Conservation (phyloP, 2,113 vertebrate species). For the Erythrocercus mccallii region DNA sequence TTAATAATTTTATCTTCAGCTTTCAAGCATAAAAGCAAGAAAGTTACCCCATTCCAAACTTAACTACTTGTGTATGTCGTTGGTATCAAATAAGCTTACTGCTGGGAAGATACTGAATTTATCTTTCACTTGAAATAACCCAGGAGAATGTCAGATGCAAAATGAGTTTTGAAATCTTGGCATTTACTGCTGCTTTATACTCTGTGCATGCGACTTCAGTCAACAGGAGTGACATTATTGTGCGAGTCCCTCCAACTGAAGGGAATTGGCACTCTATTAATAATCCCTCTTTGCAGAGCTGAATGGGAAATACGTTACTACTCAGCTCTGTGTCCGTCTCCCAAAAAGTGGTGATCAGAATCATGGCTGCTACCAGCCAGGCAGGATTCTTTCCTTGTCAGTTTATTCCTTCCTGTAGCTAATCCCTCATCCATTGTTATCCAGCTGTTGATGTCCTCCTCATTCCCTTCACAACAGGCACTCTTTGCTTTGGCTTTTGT, state of each 20-base stretch:
- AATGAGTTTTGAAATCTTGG: constrained; percentile 37
- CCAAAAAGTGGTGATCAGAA: not conserved
- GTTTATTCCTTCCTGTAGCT: not conserved
- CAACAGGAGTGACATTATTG: constrained; percentile 4
- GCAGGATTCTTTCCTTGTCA: constrained; percentile 5
- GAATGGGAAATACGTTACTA: not conserved
- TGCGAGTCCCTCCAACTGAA: not conserved
- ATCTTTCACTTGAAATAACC: constrained; percentile 46
- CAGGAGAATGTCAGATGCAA: constrained; percentile 40
- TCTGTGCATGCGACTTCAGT: constrained; percentile 15
- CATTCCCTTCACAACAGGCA: not conserved
- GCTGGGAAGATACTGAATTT: not conserved
- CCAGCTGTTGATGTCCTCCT: not conserved
- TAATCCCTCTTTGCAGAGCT: not conserved
- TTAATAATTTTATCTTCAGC: constrained; percentile 4
- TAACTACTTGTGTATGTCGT: constrained; percentile 10
- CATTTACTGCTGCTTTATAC: constrained; percentile 44
- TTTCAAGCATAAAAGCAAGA: constrained; percentile 4
- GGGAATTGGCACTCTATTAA: constrained; percentile 17
- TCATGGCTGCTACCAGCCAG: not conserved
- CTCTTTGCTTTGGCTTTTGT: constrained; percentile 27
- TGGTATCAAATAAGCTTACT: constrained; percentile 13
- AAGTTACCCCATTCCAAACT: not conserved
- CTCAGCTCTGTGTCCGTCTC: not conserved
- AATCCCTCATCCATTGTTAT: not conserved